Evolutionary conservation across 2,888 invertebrate species (phyloP).

Genomic region (Drosophila imparisetae): DNA sequence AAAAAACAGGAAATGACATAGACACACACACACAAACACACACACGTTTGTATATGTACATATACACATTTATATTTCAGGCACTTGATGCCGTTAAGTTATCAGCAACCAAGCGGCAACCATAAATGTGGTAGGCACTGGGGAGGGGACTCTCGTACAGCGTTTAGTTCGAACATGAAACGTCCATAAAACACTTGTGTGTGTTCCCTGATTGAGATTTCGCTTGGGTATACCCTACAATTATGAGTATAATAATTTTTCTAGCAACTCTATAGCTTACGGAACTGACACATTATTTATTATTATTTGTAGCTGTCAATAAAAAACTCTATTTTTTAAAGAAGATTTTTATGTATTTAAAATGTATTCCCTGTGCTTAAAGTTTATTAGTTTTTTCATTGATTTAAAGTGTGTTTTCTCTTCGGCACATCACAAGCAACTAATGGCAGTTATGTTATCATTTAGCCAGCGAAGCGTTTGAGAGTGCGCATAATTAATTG

Average conservation of each 20-base stretch:
- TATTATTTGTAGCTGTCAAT: background rate
- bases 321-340: background rate
- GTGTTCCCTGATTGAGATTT: conserved; percentile 31
- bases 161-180: conserved; percentile 56
- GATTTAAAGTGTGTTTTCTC: conserved; percentile 12
- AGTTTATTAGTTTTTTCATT: background rate
- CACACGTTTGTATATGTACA: background rate
- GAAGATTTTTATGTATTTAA: background rate
- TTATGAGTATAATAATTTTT: background rate
- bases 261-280: background rate
- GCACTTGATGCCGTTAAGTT: conserved; percentile 61
- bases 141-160: conserved; percentile 13
- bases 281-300: background rate
- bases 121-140: conserved; percentile 57
- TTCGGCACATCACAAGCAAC: background rate
- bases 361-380: background rate
- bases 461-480: conserved; percentile 54
- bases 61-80: conserved; percentile 40
- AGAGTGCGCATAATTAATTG: conserved; percentile 65
- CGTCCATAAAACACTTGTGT: conserved; percentile 58
- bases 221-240: conserved; percentile 11
- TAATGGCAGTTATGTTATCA: conserved; percentile 40
- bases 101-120: conserved; percentile 58
- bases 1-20: conserved; percentile 52
- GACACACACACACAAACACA: conserved; percentile 9